Percentiles rank a stretch among this genome's conserved stretches.
phyloP scores from a whole-genome alignment of 23 tunicate genomes.

The Trididemnum clinides region DNA sequence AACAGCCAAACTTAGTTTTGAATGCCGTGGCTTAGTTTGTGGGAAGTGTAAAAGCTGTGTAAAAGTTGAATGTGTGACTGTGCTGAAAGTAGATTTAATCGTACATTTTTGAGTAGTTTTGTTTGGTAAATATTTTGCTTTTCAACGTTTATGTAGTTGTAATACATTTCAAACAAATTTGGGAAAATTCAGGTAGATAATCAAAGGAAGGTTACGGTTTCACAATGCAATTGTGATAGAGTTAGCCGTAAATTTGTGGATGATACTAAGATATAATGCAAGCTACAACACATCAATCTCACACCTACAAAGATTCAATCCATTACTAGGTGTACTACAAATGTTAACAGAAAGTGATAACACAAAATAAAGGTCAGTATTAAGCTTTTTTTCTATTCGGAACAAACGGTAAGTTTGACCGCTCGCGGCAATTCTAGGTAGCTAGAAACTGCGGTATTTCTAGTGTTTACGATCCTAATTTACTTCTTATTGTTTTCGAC shows the following conservation, averaged over 20 bases:
- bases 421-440: background rate
- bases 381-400: background rate
- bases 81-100: background rate
- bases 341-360: constrained; percentile 10
- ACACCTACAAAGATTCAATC: constrained; percentile 1
- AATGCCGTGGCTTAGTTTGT: constrained; percentile 19
- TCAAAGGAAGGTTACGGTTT: background rate
- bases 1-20: constrained; percentile 3
- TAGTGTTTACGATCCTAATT: too few relatives aligned
- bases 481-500: too few relatives aligned
- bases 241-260: background rate
- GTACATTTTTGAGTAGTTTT: background rate
- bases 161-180: background rate
- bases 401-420: constrained; percentile 31
- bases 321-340: constrained; percentile 13
- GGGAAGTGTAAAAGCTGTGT: constrained; percentile 23
- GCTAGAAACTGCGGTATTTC: background rate
- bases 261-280: constrained; percentile 4
- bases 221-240: background rate
- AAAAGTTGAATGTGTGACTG: constrained; percentile 5
- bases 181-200: background rate
- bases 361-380: constrained; percentile 21
- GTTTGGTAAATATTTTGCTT: background rate
- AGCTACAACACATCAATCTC: constrained; percentile 11
- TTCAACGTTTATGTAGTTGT: background rate